Evolutionary conservation across 2,113 vertebrate genomes (phyloP), one percentile per base, ranked within the genome.

Genomic region (Martes martes): DNA sequence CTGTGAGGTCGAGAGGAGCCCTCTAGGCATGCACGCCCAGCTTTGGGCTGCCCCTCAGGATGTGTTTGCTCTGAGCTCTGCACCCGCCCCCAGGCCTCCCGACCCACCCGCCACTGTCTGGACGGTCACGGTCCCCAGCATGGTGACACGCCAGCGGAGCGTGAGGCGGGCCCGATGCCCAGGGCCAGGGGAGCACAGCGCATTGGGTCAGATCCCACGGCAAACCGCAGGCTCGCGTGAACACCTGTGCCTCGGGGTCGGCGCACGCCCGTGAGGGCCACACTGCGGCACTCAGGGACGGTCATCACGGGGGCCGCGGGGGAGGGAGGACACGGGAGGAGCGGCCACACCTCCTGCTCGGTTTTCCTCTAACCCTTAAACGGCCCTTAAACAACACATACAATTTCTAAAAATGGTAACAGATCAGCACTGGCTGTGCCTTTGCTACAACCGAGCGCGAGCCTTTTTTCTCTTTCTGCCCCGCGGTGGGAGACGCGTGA

Each of bases 341-440:
- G 1, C 2, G 10, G 4, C n/a, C 16, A 6, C 0, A 19, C 23
- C 4, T 0, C 15, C 55, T 14, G 45, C 23, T 26, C 28, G 0
- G 9, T 2, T 31, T 10, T 19, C 15, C 74, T 14, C 3, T 10
- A 6, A 4, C 28, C 21, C 50, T 33, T 23, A 15, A 94, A 45
- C 15, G 1, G 26, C n/a, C 55, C 55, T 84, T 33, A 15, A 55
- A 42, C 21, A 23, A 11, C 42, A 42, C 13, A 45, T 5, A 9
- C 4, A 1, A 39, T 5, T 21, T 57, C 14, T 11, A 5, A 4
- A 33, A 57, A 47, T 6, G 55, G 5, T 1, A 24, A 9, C 2
- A 33, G 50, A 52, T 6, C 42, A 3, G 15, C 33, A 6, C 4
- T 9, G 31, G 6, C 79, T 14, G 59, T 1, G 15, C 4, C 80